Evolutionary conservation across 2,888 invertebrate species (phyloP), one percentile per base, ranked within the genome.

Genomic region (Drosophila maculinotata): DNA sequence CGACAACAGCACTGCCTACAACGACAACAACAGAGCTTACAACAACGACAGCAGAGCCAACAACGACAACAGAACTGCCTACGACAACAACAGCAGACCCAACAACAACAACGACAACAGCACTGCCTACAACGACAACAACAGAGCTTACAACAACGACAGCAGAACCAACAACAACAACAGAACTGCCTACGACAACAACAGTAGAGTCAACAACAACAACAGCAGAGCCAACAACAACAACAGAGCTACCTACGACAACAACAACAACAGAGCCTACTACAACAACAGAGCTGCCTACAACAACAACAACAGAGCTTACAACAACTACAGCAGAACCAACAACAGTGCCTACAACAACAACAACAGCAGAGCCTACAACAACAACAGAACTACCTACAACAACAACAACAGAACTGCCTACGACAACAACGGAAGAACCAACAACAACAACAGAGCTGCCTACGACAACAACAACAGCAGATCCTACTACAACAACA

Each of bases 131-230:
- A 33, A 14, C 23, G 12, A 3, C 23, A 23, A 9, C n/a, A n/a
- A n/a, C n/a, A n/a, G n/a, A n/a, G n/a, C n/a, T 26, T 2, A 41
- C 25, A 31, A 20, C 20, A 20, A 20, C n/a, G n/a, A n/a, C n/a
- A n/a, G n/a, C n/a, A n/a, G n/a, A n/a, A n/a, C n/a, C 20, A 4
- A 20, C 4, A 3, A 4, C 20, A 20, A 20, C 20, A 20, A 20
- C 31, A 10, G 1, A 26, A 1, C 17, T 26, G 9, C 23, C 31
- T 4, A 23, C 44, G 4, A 28, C 7, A 26, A 3, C 41, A n/a
- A 52, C 39, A 51, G 20, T 39, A 7, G n/a, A 12, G 30, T 14
- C 51, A 3, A 51, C 39, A 30, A 52, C 53, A 8, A 1, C 17
- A 12, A 9, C n/a, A n/a, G n/a, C n/a, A 8, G 10, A 25, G 3